Base-by-base conservation (phyloP, 2,797 vertebrate species). In the Sebastes nivosus region DNA sequence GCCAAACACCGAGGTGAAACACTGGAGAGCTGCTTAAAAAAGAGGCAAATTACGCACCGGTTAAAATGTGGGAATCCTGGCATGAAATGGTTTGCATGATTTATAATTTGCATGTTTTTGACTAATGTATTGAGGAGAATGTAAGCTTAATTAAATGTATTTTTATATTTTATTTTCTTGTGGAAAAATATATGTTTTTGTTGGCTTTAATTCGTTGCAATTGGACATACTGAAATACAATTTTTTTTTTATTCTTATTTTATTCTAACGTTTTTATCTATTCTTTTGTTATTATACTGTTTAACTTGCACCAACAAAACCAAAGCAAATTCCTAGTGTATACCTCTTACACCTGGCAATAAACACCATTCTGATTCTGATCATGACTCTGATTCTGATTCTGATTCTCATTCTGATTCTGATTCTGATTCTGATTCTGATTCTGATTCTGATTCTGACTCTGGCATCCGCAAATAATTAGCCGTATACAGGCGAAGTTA, bases 381-480 rank as follows among this genome's bases (percentile, higher is more conserved):
- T 34, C 10, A 12, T 10, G 9, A 34, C 9, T 34, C 36, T 13
- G 0, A 38, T 14, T 38, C 36, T 13, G 2, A 38, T 14, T 38
- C 36, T 13, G 0, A 38, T 2, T 38, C 36, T 42, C 0, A 42
- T 16, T 42, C 38, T 42, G 0, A 42, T 16, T 42, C 38, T 42
- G 1, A 42, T 42, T 42, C 38, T 42, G 0, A 42, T 0, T 42
- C 38, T 42, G 0, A 42, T 6, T 42, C 38, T 38, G 0, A 42
- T 42, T 42, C 38, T 42, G 0, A 42, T 2, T 42, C 38, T 42
- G 2, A 42, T 42, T 42, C 38, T 42, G 38, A 42, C 50, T 82
- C 38, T 30, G 87, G 71, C 68, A 85, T 86, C 84, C 60, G 80
- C 83, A 81, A 87, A 92, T 85, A 88, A 87, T 87, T 79, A 77